Evolutionary conservation across 2,113 vertebrate species (phyloP).

Genomic region (Actenoides lindsayi): DNA sequence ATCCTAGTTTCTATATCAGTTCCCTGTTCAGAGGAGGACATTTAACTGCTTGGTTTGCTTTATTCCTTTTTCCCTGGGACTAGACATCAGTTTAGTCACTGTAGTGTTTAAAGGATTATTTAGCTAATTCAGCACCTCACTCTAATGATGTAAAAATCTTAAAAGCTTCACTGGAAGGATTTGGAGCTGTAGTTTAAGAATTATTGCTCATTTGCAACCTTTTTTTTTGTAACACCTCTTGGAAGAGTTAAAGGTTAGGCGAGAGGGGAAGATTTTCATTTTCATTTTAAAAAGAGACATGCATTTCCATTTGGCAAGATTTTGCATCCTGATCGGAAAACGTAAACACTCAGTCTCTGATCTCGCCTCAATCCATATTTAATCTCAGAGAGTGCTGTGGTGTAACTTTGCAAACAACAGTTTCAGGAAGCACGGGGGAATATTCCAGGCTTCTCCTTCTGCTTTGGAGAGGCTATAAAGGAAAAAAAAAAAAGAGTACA

Average conservation of each 20-base stretch:
- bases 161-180: constrained; percentile 45
- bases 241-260: neutral
- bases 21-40: neutral
- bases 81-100: constrained; percentile 10
- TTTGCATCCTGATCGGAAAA: constrained; percentile 8
- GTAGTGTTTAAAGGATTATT: neutral
- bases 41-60: neutral
- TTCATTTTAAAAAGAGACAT: neutral
- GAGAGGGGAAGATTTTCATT: neutral
- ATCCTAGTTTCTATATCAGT: neutral
- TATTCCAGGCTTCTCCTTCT: neutral
- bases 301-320: constrained; percentile 35
- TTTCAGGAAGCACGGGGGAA: neutral
- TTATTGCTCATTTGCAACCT: neutral
- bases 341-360: neutral
- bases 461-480: neutral
- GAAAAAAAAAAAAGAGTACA: neutral
- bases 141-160: neutral
- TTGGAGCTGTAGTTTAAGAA: neutral
- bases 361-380: constrained; percentile 7
- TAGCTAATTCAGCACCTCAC: constrained; percentile 24
- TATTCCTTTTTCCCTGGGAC: neutral
- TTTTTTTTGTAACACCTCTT: neutral
- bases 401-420: neutral
- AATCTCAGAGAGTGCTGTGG: constrained; percentile 6